Percentiles rank a stretch among this genome's conserved stretches.
phyloP scores from a whole-genome alignment of 2,113 vertebrate species.

The Hippocampus barbouri region DNA sequence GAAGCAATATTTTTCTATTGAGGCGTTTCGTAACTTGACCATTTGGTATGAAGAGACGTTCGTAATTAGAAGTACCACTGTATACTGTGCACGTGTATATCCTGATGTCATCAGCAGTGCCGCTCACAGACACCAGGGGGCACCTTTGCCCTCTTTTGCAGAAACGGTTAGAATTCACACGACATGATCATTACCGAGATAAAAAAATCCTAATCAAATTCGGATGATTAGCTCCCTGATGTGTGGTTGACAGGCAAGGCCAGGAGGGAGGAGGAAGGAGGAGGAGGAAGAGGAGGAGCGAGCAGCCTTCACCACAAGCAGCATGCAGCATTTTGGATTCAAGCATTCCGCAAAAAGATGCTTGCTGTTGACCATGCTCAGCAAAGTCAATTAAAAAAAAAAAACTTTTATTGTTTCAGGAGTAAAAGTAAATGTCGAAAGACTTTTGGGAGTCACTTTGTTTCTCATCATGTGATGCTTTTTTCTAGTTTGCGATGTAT shows the following conservation, averaged over 20 bases:
- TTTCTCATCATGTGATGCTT: too few species aligned
- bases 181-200: neutral
- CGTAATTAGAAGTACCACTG: too few species aligned
- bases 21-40: too few species aligned
- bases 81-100: too few species aligned
- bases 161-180: neutral
- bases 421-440: too few species aligned
- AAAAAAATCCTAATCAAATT: neutral
- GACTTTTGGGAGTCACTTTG: too few species aligned
- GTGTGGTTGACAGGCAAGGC: slow-evolving; percentile 51
- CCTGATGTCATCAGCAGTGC: neutral
- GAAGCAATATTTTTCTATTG: too few species aligned
- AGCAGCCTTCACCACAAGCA: neutral
- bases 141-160: neutral
- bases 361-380: neutral
- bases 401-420: too few species aligned
- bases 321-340: neutral
- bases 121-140: neutral
- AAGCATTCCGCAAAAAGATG: neutral
- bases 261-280: slow-evolving; percentile 3
- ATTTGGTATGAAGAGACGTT: too few species aligned
- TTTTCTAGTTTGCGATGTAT: too few species aligned
- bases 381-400: neutral
- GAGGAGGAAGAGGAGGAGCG: slow-evolving; percentile 2
- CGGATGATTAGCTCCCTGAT: slow-evolving; percentile 11